Evolutionary conservation across 2,888 invertebrate species (phyloP), one percentile per base, ranked within the genome.

Genomic region (Drosophila bunnanda): DNA sequence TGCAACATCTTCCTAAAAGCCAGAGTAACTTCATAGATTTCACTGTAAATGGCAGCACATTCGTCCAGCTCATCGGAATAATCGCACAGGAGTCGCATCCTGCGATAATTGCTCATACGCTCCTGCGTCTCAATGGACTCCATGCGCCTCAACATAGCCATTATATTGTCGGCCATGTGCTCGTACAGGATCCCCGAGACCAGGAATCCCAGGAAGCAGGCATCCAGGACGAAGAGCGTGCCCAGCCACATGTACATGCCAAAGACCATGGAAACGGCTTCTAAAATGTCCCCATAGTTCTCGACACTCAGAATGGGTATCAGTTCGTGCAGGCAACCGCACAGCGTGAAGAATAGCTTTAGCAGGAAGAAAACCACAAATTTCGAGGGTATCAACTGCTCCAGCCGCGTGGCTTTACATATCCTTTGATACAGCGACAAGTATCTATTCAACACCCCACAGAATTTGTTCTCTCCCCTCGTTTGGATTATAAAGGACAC

Each of bases 221-320:
- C 57, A 25, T 90, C 90, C 77, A 90, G 58, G 12, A 84, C 73
- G 25, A 80, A 82, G 32, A 90, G 75, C 1, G 84, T 87, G 55
- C 89, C 88, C 58, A 90, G 43, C 90, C 90, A 90, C 65, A 89
- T 64, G 60, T 85, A 90, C 0, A 80, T 69, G 53, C 83, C 84
- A 28, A 80, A 50, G 9, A 71, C 4, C 0, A 62, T 75, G 4
- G 58, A 32, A 7, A 76, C 20, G 2, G 46, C 9, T 0, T 30
- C 53, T 0, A 9, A 1, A 0, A 61, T 10, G 15, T 73, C 38
- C 1, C 25, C 0, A 2, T 77, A 30, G 13, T 60, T 12, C 2
- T 44, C 32, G 17, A 39, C 12, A 28, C 60, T 32, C 22, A 75
- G 39, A 32, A 90, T 43, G 12, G 81, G 67, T 8, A 80, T 73